Evolutionary conservation across 2,888 invertebrate genomes (phyloP), one percentile per base, ranked within the genome.

Genomic region (Byasa hedistus): DNA sequence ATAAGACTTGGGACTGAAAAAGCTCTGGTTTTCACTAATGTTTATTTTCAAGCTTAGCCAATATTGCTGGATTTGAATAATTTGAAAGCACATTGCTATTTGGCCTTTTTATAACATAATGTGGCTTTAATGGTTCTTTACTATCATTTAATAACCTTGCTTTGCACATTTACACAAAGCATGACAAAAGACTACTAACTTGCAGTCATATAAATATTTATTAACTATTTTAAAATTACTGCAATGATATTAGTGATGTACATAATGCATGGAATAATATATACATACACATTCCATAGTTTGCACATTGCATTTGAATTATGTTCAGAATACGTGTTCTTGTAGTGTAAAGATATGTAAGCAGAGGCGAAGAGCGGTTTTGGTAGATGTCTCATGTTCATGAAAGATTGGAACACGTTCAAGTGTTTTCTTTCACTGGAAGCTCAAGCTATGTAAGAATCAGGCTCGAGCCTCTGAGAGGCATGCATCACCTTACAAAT

Each of bases 1-100:
- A 78, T 82, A 77, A 83, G 79, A 79, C 76, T 77, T 78, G 82
- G 81, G 86, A 80, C 83, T 86, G 84, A 79, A 73, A 80, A 75
- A 39, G 39, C 15, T 39, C 77, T 76, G 81, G 84, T 85, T 84
- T 83, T 84, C 80, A 76, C 81, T 83, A 82, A 85, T 83, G 76
- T 68, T 79, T 74, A 77, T 77, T 27, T 27, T 23, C 75, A 71
- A 69, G 76, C 80, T 82, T 83, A 65, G 72, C 73, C 73, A 74
- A 71, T 74, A 72, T 76, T 75, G 79, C 80, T 79, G 77, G 65
- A 69, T 69, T 69, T 72, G 60, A 68, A 51, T 36, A 63, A 56
- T 22, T 55, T 52, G 58, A 44, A 36, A 65, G 61, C 66, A 64
- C 61, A 32, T 74, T 72, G 73, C 71, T 71, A 70, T 61, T 55